Evolutionary conservation across 2,797 vertebrate genomes (phyloP).

Genomic region (Molossus molossus): DNA sequence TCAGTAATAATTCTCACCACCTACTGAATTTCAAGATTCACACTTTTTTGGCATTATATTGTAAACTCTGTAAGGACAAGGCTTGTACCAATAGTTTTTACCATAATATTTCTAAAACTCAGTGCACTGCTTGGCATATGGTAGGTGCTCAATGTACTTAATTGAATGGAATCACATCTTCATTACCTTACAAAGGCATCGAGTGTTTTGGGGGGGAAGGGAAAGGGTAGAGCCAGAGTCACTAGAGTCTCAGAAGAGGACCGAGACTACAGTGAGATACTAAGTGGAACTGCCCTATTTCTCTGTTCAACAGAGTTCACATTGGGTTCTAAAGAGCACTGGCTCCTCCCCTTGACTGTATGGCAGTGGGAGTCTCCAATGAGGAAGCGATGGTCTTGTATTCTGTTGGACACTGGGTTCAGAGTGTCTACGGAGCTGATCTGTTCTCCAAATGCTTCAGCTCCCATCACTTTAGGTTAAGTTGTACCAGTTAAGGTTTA

Average conservation of each 20-base stretch:
- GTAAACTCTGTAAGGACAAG: background rate
- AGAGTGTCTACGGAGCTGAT: background rate
- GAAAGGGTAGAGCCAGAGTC: background rate
- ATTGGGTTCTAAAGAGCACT: background rate
- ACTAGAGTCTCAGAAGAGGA: background rate
- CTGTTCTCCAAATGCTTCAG: background rate
- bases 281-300: background rate
- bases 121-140: background rate
- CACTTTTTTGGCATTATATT: background rate
- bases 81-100: background rate
- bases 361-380: background rate
- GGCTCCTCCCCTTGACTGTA: background rate
- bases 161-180: background rate
- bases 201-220: background rate
- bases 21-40: background rate
- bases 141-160: background rate
- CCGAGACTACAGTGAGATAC: background rate
- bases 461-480: slow-evolving; percentile 5
- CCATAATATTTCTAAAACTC: background rate
- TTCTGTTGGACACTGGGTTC: background rate
- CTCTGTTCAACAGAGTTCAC: background rate
- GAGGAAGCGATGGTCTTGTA: background rate
- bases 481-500: slow-evolving; percentile 57
- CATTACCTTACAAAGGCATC: background rate
- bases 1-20: background rate